These are phyloP conservation scores for Apteryx owenii DNA, from an alignment of 2,113 vertebrate species.

Conservation along the genomic window DNA sequence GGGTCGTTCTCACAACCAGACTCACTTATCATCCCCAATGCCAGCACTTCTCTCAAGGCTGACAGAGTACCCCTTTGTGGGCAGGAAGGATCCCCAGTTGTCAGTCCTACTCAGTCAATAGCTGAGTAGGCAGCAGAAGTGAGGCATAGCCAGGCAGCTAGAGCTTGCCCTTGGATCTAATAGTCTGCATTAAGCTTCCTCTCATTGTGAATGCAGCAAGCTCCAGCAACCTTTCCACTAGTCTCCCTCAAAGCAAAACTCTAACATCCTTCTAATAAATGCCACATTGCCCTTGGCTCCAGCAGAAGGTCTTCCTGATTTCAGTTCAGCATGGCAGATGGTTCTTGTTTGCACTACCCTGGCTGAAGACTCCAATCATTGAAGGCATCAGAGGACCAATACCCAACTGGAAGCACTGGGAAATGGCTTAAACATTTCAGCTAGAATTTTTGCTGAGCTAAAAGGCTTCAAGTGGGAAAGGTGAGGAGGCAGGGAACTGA, in stretches of 20 bases:
- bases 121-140: too few species aligned
- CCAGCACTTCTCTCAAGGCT: background rate
- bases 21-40: background rate
- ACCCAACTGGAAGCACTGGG: background rate
- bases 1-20: rapidly evolving
- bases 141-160: background rate
- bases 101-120: rapidly evolving
- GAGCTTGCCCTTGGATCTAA: background rate
- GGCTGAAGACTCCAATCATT: background rate
- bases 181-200: background rate
- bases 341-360: constrained; percentile 5
- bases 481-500: background rate
- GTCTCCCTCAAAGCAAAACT: background rate
- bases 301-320: background rate
- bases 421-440: background rate
- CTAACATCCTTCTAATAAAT: background rate
- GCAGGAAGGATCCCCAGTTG: background rate
- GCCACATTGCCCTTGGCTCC: background rate
- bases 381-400: background rate
- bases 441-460: background rate
- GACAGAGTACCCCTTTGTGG: background rate
- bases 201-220: background rate
- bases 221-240: background rate
- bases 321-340: background rate
- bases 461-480: background rate